Percentiles rank a stretch among this genome's conserved stretches.
phyloP scores from a whole-genome alignment of 2,113 vertebrate species.

The Equus quagga region DNA sequence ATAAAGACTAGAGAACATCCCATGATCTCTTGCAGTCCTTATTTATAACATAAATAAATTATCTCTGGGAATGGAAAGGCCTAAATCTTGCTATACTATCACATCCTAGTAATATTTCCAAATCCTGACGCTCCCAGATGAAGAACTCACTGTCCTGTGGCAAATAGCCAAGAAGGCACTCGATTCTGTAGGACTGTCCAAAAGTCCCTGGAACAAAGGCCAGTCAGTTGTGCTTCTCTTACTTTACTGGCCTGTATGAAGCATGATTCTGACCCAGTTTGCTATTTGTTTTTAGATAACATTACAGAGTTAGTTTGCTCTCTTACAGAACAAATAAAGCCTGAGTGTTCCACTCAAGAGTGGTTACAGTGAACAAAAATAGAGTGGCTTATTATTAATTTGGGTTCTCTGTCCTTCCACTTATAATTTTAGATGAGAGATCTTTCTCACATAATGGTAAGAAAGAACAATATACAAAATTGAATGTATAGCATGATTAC shows the following conservation, averaged over 20 bases:
- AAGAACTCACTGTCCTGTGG: background rate
- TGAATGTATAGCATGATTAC: background rate
- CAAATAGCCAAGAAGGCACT: background rate
- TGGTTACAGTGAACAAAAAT: background rate
- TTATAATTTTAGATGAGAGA: constrained; percentile 8
- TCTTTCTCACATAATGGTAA: background rate
- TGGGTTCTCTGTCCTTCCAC: background rate
- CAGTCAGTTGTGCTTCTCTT: background rate
- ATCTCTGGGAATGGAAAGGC: background rate
- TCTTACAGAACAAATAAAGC: background rate
- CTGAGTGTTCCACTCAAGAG: background rate
- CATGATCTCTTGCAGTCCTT: background rate
- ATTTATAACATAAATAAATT: constrained; percentile 11
- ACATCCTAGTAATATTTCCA: background rate
- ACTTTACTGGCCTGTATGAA: background rate
- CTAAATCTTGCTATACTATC: background rate
- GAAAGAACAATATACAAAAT: background rate
- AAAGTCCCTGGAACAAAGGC: background rate
- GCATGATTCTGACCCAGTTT: background rate
- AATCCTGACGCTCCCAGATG: background rate
- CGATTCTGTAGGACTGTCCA: background rate
- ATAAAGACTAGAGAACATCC: background rate
- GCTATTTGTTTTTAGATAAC: background rate
- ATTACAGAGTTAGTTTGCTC: background rate
- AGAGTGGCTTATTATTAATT: background rate